phyloP scores from a whole-genome alignment of 1,140 invertebrate species.

The Maniola jurtina region DNA sequence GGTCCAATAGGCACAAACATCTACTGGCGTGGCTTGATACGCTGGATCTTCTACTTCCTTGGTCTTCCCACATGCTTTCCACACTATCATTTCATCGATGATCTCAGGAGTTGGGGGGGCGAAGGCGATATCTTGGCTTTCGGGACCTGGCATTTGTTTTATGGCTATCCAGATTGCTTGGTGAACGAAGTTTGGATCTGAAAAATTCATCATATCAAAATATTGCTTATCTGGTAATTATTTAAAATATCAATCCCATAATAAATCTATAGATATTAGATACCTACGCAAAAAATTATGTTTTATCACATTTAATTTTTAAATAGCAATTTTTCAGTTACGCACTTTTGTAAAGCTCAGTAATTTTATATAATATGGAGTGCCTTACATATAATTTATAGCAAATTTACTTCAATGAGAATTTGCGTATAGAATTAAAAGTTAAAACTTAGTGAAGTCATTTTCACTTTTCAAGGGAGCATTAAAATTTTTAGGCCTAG shows the following conservation, averaged over 20 bases:
- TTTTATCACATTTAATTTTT: too few species aligned
- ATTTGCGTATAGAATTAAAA: too few species aligned
- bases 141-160: constrained; percentile 60
- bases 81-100: constrained; percentile 56
- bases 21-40: constrained; percentile 67
- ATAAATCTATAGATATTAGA: too few species aligned
- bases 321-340: too few species aligned
- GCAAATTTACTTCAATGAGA: too few species aligned
- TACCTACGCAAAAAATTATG: too few species aligned
- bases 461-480: too few species aligned
- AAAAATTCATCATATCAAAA: not conserved
- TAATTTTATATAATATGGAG: too few species aligned
- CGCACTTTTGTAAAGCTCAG: too few species aligned
- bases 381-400: too few species aligned
- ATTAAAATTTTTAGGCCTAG: too few species aligned
- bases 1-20: constrained; percentile 74
- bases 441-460: too few species aligned
- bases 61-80: constrained; percentile 68
- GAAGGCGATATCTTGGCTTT: constrained; percentile 67
- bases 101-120: constrained; percentile 54
- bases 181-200: constrained; percentile 65
- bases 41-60: constrained; percentile 60
- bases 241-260: not conserved
- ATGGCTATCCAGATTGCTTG: constrained; percentile 71
- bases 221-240: not conserved